These are phyloP conservation scores for Tinea trinotella DNA, from an alignment of 2,888 invertebrate species.

Conservation along the genomic window DNA sequence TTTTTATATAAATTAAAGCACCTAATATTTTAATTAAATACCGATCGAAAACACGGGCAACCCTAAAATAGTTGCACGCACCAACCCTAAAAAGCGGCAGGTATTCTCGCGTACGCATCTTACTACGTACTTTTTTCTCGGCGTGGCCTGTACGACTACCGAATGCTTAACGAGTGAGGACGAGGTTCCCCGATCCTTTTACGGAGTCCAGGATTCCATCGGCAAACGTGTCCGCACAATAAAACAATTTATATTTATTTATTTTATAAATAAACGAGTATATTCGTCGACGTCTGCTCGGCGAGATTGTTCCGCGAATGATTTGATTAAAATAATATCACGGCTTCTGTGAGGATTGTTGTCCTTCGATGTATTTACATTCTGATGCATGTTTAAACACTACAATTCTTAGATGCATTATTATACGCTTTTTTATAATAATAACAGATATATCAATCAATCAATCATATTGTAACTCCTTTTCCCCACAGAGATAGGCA, in stretches of 20 bases:
- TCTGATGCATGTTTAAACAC: background rate
- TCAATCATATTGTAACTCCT: too few species aligned
- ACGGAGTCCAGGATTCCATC: conserved; percentile 55
- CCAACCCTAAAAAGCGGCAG: conserved; percentile 6
- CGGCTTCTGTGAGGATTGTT: background rate
- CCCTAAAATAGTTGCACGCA: background rate
- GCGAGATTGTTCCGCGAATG: conserved; percentile 21
- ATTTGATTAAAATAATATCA: conserved; percentile 19
- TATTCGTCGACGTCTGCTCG: conserved; percentile 27
- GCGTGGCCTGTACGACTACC: conserved; percentile 15
- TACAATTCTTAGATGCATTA: too few species aligned
- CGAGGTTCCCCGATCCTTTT: conserved; percentile 58
- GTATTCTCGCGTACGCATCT: conserved; percentile 10
- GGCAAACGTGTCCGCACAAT: conserved; percentile 53
- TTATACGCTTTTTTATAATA: too few species aligned
- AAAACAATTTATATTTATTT: conserved; percentile 65
- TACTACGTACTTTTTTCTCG: conserved; percentile 21
- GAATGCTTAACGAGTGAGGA: conserved; percentile 24
- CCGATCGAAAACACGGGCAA: conserved; percentile 27
- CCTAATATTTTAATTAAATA: background rate
- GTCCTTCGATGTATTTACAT: background rate
- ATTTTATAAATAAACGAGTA: conserved; percentile 33
- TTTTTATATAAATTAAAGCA: too few species aligned
- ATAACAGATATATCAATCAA: too few species aligned
- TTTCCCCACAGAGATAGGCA: too few species aligned